These are phyloP conservation scores for Mirounga angustirostris DNA, from an alignment of 2,113 vertebrate genomes.

Conservation along the genomic window DNA sequence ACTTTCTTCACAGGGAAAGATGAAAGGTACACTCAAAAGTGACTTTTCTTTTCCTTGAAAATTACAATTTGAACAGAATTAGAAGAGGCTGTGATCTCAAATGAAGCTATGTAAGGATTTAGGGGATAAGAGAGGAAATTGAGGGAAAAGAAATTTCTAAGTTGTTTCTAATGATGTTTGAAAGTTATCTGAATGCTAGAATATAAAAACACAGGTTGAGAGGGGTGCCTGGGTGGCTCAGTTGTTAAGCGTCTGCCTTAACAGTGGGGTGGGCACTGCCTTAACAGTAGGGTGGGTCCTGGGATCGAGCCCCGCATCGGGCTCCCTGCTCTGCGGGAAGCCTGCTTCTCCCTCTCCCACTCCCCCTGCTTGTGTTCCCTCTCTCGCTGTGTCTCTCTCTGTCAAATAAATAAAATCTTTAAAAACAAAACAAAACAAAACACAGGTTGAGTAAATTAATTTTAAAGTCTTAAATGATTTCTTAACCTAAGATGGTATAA, in stretches of 20 bases:
- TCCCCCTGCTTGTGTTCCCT: no score
- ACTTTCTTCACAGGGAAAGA: conserved; percentile 8
- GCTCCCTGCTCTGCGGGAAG: no score
- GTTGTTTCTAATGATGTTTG: not conserved
- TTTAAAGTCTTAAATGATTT: conserved; percentile 28
- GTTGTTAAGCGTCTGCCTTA: no score
- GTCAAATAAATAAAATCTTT: no score
- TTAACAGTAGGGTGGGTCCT: no score
- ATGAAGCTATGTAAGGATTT: not conserved
- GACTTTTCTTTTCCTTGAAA: not conserved
- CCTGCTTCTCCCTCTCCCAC: no score
- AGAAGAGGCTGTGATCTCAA: not conserved
- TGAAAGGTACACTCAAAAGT: not conserved
- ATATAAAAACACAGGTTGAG: not conserved
- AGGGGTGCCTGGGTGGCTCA: not conserved
- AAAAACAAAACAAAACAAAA: not conserved
- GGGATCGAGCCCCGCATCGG: no score
- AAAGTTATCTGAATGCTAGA: not conserved
- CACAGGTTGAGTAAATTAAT: not conserved
- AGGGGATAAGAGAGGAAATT: not conserved
- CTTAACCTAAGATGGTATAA: not conserved
- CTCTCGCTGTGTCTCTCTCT: no score
- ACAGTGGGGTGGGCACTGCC: no score
- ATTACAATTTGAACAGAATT: conserved; percentile 16
- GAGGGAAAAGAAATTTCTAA: not conserved